Evolutionary conservation across 2,888 invertebrate genomes (phyloP).

Genomic region (Escarpia spicata): DNA sequence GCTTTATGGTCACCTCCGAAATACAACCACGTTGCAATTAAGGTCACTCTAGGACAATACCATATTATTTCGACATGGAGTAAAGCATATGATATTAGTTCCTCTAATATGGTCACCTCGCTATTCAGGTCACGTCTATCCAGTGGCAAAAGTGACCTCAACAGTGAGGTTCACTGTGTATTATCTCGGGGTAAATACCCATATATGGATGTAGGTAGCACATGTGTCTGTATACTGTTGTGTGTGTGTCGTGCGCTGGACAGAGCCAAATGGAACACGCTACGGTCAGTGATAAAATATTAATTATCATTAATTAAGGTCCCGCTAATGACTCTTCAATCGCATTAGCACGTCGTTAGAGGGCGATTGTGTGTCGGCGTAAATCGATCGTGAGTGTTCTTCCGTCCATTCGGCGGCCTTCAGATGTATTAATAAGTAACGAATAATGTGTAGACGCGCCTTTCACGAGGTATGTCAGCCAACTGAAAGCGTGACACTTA

Average conservation of each 20-base stretch:
- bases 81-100: too few species aligned
- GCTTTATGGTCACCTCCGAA: too few species aligned
- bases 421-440: slow-evolving; percentile 3
- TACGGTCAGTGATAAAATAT: background rate
- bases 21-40: too few species aligned
- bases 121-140: too few species aligned
- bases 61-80: too few species aligned
- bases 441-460: background rate
- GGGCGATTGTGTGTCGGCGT: background rate
- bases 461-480: background rate
- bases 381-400: background rate
- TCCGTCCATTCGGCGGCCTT: background rate
- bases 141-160: too few species aligned
- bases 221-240: background rate
- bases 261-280: background rate
- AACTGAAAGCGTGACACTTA: background rate
- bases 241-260: background rate
- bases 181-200: slow-evolving; percentile 4
- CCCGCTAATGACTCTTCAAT: slow-evolving; percentile 8
- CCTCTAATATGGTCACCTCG: too few species aligned
- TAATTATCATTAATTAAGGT: slow-evolving; percentile 10
- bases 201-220: background rate
- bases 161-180: background rate
- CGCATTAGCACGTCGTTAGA: background rate
- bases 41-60: too few species aligned